A percentile compares a stretch with the other conserved stretches of the same genome.
phyloP scores from a whole-genome alignment of 2,888 invertebrate genomes.

The Cryptocephalus moraei region DNA sequence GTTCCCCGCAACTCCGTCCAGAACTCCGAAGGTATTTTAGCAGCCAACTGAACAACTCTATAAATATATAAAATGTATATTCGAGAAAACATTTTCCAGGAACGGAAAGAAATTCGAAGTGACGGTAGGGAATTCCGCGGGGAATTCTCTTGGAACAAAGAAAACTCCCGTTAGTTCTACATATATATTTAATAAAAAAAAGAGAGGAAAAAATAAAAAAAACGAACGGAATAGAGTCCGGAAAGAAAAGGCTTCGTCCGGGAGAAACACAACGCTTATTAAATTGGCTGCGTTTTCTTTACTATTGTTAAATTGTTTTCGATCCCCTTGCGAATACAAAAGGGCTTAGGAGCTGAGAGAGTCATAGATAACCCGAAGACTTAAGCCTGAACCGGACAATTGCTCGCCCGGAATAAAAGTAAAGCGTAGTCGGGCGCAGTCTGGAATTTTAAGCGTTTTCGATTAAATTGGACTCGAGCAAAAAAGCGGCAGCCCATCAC shows the following conservation, averaged over 20 bases:
- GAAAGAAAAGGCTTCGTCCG: conserved; percentile 4
- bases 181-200: conserved; percentile 9
- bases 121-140: conserved; percentile 14
- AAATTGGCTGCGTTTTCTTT: conserved; percentile 2
- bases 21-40: conserved; percentile 3
- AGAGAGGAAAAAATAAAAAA: neutral
- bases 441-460: too few species aligned
- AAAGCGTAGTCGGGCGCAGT: too few species aligned
- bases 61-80: conserved; percentile 16
- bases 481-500: too few species aligned
- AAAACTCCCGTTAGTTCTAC: conserved; percentile 9
- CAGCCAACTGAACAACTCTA: conserved; percentile 16
- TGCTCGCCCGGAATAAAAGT: too few species aligned
- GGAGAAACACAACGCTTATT: conserved; percentile 7
- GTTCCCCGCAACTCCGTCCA: neutral
- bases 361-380: too few species aligned
- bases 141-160: conserved; percentile 11
- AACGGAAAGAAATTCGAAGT: conserved; percentile 17
- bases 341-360: too few species aligned
- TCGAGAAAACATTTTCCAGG: conserved; percentile 9
- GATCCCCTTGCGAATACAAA: neutral
- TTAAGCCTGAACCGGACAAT: too few species aligned
- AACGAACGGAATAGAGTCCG: neutral
- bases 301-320: neutral
- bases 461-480: too few species aligned